Evolutionary conservation across 2,797 vertebrate genomes (phyloP), one percentile per base, ranked within the genome.

Genomic region (Toxotes lorentzi): DNA sequence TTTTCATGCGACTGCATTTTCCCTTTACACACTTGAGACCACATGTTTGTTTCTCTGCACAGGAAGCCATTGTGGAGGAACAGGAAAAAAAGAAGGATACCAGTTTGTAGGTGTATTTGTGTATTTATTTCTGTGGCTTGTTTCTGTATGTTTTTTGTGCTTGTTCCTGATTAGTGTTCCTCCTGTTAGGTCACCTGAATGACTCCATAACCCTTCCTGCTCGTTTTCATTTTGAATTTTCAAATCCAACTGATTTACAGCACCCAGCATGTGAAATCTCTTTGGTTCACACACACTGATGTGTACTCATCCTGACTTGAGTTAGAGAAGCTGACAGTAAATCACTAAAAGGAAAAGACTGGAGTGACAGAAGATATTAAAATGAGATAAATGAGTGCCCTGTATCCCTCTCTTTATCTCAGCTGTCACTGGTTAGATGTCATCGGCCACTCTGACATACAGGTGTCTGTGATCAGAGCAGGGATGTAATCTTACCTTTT

Each of bases 1-100:
- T 11, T 40, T 21, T 61, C 16, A 51, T 50, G 23, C 40, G 23
- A 24, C 27, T 56, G 57, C 1, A 0, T 34, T 63, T 34, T 23
- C 38, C 6, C 17, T 10, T 27, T 2, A 58, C 34, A 24, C 12
- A n/a, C 16, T 50, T 50, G 7, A 60, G 3, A 21, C 0, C 7
- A 3, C 5, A 32, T 30, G 3, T 30, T 30, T 76, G 17, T 34
- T 74, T 77, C 48, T 72, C 54, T 88, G 90, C 91, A 71, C 90
- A 99, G 98, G 98, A 99, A 89, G 98, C 98, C 8, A 98, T 99
- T 78, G 72, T 99, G 50, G 98, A 99, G 86, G 98, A 99, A 69
- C 97, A 99, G 78, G 97, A 99, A 74, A 99, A 97, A 94, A 97
- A 97, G 93, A 99, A 97, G 90, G 96, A 96, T 54, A 98, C 96